A percentile compares a stretch with the other conserved stretches of the same genome.
Evolutionary conservation across 1,140 invertebrate species (phyloP).

Genomic region (Geopemphigus sp.): DNA sequence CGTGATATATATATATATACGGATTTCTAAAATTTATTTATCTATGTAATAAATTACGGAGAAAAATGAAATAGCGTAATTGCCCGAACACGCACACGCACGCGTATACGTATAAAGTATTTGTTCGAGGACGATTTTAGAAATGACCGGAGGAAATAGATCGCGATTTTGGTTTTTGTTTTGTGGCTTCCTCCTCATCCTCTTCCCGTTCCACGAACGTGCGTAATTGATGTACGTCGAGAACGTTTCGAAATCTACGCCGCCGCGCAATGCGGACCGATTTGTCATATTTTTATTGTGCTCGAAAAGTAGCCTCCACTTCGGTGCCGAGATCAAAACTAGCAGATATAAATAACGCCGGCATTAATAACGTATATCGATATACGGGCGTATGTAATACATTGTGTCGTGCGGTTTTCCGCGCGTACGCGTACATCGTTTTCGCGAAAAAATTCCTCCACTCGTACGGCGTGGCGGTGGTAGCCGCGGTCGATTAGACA

Average conservation of each 20-base stretch:
- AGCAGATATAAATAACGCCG: slow-evolving; percentile 39
- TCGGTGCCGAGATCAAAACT: background rate
- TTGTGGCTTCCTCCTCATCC: background rate
- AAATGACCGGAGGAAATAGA: slow-evolving; percentile 5
- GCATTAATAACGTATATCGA: background rate
- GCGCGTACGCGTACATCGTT: slow-evolving; percentile 14
- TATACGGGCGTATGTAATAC: slow-evolving; percentile 4
- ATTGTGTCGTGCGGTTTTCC: background rate
- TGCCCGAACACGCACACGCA: background rate
- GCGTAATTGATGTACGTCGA: background rate
- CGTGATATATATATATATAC: background rate
- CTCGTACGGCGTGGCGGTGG: slow-evolving; percentile 1
- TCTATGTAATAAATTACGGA: slow-evolving; percentile 5
- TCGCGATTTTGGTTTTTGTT: background rate
- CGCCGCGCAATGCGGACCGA: slow-evolving; percentile 6
- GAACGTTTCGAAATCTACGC: slow-evolving; percentile 20
- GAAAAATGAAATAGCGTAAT: slow-evolving; percentile 37
- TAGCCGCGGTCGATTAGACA: slow-evolving; percentile 43
- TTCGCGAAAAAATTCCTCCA: background rate
- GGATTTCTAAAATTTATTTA: slow-evolving; percentile 1
- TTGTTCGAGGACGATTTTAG: background rate
- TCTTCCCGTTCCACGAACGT: background rate
- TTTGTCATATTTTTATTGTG: slow-evolving; percentile 30
- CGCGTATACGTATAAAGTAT: background rate
- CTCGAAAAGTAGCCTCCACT: slow-evolving; percentile 30